Evolutionary conservation across 2,888 invertebrate species (phyloP).

Genomic region (Saturnia pavonia): DNA sequence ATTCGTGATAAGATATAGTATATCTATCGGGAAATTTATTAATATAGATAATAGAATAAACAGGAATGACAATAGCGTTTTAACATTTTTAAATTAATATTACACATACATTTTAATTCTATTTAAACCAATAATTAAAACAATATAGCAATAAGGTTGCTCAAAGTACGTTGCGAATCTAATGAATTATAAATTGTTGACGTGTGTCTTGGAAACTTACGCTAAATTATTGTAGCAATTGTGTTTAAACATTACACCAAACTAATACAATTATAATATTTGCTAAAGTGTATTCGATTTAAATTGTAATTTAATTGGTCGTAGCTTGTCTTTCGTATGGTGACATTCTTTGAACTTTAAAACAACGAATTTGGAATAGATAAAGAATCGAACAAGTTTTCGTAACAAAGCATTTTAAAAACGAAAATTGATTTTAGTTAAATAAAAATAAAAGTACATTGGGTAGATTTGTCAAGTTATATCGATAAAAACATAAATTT

Average conservation of each 20-base stretch:
- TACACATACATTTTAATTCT: no score
- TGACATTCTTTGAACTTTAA: no score
- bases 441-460: background rate
- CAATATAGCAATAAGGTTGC: no score
- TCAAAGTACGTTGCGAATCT: no score
- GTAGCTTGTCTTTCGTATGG: no score
- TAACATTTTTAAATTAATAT: no score
- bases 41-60: no score
- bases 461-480: background rate
- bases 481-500: background rate
- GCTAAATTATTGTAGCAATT: background rate
- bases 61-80: no score
- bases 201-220: background rate
- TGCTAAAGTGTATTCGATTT: background rate
- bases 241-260: background rate
- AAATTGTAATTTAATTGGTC: background rate
- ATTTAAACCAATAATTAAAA: no score
- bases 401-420: background rate
- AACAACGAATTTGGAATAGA: background rate
- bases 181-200: background rate
- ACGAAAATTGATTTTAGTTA: background rate
- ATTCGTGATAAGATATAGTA: no score
- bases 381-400: background rate
- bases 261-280: background rate
- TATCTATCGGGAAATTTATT: no score